phyloP scores from a whole-genome alignment of 2,797 vertebrate genomes.

The Chiloscyllium punctatum region DNA sequence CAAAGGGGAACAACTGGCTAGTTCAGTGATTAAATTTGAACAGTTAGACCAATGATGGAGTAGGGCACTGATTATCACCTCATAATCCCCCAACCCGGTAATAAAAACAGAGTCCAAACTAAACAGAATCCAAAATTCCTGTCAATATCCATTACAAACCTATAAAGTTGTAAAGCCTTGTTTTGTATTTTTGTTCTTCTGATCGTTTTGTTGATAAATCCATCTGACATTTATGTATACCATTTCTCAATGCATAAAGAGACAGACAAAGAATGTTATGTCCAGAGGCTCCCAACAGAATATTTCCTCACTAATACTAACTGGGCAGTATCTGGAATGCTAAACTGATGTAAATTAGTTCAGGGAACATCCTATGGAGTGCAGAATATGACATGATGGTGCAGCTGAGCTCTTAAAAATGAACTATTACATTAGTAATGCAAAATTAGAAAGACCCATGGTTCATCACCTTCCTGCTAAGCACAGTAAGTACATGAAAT shows the following conservation, averaged over 20 bases:
- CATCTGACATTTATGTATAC: not conserved
- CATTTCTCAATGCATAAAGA: not conserved
- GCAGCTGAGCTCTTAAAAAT: not conserved
- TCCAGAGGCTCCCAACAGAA: not conserved
- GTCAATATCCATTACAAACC: not conserved
- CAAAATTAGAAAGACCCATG: not conserved
- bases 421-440: not conserved
- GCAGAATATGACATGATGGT: not conserved
- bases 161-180: not conserved
- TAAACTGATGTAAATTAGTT: not conserved
- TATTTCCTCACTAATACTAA: not conserved
- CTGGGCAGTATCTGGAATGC: not conserved
- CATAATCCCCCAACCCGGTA: no score
- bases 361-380: not conserved
- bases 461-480: not conserved
- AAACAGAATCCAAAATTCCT: not conserved
- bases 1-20: no score
- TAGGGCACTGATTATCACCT: no score
- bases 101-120: not conserved
- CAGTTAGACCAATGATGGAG: no score
- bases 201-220: not conserved
- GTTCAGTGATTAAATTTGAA: no score
- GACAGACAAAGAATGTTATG: not conserved
- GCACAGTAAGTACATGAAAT: not conserved
- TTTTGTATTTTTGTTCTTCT: not conserved